Percentiles rank a stretch among this genome's conserved stretches.
These are phyloP conservation scores for Oreochromis grahami DNA, from an alignment of 2,797 vertebrate species.

Conservation along the genomic window DNA sequence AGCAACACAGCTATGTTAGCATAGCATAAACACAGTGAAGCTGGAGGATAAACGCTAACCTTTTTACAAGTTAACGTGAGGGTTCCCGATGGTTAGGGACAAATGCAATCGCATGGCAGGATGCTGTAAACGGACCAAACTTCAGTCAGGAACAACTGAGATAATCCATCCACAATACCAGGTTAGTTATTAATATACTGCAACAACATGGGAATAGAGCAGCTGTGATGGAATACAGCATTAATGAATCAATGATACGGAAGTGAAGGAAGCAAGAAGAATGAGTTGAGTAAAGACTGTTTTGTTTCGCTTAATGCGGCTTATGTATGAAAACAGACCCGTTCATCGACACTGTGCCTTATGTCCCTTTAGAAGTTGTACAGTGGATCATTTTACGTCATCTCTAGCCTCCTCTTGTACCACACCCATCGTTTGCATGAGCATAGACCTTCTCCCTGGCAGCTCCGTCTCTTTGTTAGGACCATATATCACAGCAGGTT, in stretches of 20 bases:
- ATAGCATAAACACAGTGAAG: too few species aligned
- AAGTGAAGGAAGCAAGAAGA: neutral
- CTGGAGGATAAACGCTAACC: too few species aligned
- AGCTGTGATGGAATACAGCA: neutral
- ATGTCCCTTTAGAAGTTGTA: neutral
- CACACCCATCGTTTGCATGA: neutral
- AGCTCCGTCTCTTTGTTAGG: neutral
- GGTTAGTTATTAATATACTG: too few species aligned
- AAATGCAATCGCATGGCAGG: too few species aligned
- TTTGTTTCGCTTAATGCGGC: neutral
- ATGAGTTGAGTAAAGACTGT: neutral
- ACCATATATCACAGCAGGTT: neutral
- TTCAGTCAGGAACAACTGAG: too few species aligned
- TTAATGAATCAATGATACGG: rapidly evolving
- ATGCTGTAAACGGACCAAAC: too few species aligned
- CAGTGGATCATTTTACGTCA: neutral
- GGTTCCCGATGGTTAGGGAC: too few species aligned
- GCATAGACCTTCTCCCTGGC: neutral
- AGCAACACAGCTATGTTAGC: too few species aligned
- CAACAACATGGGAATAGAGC: too few species aligned
- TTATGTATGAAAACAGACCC: neutral
- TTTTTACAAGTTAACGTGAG: too few species aligned
- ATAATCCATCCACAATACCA: too few species aligned
- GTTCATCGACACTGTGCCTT: neutral
- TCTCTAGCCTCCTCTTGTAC: neutral